These are phyloP conservation scores for Theonella swinhoei DNA, from an alignment of 37 sponge, comb jelly and placozoan species.

Conservation along the genomic window DNA sequence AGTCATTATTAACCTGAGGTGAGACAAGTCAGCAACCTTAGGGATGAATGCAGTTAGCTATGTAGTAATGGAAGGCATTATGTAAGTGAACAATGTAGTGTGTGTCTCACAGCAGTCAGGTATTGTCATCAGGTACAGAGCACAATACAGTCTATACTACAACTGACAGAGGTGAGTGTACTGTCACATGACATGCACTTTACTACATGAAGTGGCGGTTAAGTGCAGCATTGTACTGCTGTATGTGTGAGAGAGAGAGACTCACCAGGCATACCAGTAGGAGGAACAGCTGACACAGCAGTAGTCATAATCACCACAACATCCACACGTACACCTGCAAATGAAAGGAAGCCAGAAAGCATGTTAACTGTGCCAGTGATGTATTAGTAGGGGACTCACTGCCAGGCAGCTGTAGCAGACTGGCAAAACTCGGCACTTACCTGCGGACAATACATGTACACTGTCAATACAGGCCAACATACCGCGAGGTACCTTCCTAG, in stretches of 20 bases:
- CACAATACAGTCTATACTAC: no score
- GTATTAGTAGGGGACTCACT: not conserved
- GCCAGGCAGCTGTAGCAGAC: not conserved
- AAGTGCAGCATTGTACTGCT: not conserved
- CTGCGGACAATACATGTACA: no score
- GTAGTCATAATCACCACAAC: slow-evolving; percentile 19
- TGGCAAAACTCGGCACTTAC: not conserved
- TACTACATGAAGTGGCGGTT: no score
- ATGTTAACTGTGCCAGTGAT: not conserved
- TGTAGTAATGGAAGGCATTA: no score
- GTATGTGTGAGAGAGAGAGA: not conserved
- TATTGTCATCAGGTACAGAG: no score
- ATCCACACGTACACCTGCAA: slow-evolving; percentile 25
- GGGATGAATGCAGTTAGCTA: no score
- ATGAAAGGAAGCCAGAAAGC: not conserved
- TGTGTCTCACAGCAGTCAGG: no score
- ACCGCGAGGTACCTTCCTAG: no score
- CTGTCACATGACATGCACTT: no score
- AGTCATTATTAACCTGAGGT: slow-evolving; percentile 9
- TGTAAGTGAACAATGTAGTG: no score
- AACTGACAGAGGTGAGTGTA: no score
- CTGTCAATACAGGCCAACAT: not conserved
- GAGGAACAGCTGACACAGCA: slow-evolving; percentile 25
- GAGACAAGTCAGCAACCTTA: not conserved
- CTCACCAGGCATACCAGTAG: slow-evolving; percentile 73